Evolutionary conservation across 1,140 invertebrate species (phyloP).

Genomic region (Cherax quadricarinatus): DNA sequence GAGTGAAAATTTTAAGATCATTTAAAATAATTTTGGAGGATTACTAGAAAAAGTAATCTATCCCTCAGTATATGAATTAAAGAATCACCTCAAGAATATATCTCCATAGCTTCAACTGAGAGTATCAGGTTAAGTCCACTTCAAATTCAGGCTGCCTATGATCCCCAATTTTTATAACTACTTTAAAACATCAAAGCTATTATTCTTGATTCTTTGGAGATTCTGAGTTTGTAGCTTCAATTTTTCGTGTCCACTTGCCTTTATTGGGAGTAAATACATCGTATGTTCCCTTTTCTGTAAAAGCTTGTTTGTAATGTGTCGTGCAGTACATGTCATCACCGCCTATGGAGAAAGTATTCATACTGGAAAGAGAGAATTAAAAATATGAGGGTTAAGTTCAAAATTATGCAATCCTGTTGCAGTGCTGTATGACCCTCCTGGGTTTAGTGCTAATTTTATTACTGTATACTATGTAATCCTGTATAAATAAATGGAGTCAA

Average conservation of each 20-base stretch:
- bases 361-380: constrained; percentile 18
- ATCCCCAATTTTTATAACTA: background rate
- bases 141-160: background rate
- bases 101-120: background rate
- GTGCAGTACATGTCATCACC: constrained; percentile 65
- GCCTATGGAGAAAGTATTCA: constrained; percentile 66
- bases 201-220: constrained; percentile 61
- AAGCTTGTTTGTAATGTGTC: constrained; percentile 63
- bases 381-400: too few species aligned
- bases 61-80: too few species aligned
- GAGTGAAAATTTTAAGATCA: too few species aligned
- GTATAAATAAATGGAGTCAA: too few species aligned
- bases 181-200: background rate
- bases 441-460: too few species aligned
- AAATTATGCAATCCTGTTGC: too few species aligned
- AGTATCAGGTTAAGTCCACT: constrained; percentile 9
- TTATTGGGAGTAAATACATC: constrained; percentile 65
- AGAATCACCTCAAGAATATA: background rate
- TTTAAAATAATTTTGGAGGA: too few species aligned
- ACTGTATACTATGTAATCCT: too few species aligned
- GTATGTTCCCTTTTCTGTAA: constrained; percentile 64
- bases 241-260: constrained; percentile 68
- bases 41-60: too few species aligned
- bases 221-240: constrained; percentile 63
- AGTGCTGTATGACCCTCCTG: too few species aligned